Conservation (phyloP, 2,113 vertebrate genomes). For the Loxodonta africana region DNA sequence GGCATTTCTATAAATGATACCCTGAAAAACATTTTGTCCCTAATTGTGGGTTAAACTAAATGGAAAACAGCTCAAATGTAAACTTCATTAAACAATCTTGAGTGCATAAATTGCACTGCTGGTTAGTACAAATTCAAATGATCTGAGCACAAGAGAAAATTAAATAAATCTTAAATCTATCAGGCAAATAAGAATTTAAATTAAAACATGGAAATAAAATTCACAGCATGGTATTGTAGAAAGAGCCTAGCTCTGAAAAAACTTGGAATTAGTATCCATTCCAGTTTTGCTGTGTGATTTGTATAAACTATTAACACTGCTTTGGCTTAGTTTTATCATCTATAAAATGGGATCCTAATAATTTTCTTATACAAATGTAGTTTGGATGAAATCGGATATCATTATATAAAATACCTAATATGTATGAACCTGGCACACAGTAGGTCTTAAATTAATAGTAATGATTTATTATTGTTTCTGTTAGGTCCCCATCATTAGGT, state of each 20-base stretch:
- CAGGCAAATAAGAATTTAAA: slow-evolving; percentile 8
- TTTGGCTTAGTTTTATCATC: background rate
- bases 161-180: background rate
- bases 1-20: background rate
- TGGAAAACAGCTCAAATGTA: background rate
- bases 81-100: background rate
- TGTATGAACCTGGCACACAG: background rate
- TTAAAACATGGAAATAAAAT: slow-evolving; percentile 1
- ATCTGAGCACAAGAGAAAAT: background rate
- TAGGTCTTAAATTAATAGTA: background rate
- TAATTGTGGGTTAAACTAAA: background rate
- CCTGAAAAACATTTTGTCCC: background rate
- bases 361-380: background rate
- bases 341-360: slow-evolving; percentile 2
- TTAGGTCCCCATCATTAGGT: background rate
- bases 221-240: background rate
- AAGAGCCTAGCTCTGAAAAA: background rate
- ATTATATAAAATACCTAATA: background rate
- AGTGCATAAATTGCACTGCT: background rate
- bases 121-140: background rate
- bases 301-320: background rate
- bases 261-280: background rate
- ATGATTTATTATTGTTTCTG: background rate
- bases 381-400: background rate
- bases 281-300: background rate